Conservation (phyloP, 2,888 invertebrate genomes). For the Cyclophora albipunctata region DNA sequence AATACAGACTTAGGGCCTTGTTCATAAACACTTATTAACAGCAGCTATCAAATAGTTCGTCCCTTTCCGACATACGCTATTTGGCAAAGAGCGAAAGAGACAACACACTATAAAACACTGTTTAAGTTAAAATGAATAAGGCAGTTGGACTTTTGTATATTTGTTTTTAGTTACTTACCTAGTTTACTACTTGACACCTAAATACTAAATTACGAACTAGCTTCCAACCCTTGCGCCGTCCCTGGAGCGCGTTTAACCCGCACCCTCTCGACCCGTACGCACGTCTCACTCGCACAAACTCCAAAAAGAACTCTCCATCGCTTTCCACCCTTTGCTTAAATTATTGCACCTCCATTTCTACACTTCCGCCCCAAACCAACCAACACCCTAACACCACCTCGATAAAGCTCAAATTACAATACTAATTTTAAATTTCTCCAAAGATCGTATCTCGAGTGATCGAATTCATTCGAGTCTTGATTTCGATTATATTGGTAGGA, state of each 20-base stretch:
- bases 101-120: too few relatives aligned
- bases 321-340: slow-evolving; percentile 74
- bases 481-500: too few relatives aligned
- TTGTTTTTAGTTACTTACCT: too few relatives aligned
- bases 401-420: slow-evolving; percentile 24
- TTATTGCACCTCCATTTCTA: slow-evolving; percentile 65
- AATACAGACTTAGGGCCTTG: too few relatives aligned
- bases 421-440: slow-evolving; percentile 39
- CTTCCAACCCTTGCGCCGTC: slow-evolving; percentile 14
- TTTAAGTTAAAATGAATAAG: too few relatives aligned
- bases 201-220: too few relatives aligned
- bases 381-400: slow-evolving; percentile 18
- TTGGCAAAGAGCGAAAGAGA: too few relatives aligned
- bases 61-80: too few relatives aligned
- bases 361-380: slow-evolving; percentile 13
- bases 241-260: slow-evolving; percentile 65
- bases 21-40: too few relatives aligned
- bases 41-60: too few relatives aligned
- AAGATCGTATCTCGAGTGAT: slow-evolving; percentile 34
- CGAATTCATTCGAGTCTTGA: slow-evolving; percentile 14
- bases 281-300: slow-evolving; percentile 75
- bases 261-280: slow-evolving; percentile 70
- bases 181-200: too few relatives aligned
- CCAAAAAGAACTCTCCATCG: slow-evolving; percentile 73
- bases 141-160: too few relatives aligned